Percentiles rank a stretch among this genome's conserved stretches.
phyloP scores from a whole-genome alignment of 2,113 vertebrate genomes.

The Proterorhinus semilunaris region DNA sequence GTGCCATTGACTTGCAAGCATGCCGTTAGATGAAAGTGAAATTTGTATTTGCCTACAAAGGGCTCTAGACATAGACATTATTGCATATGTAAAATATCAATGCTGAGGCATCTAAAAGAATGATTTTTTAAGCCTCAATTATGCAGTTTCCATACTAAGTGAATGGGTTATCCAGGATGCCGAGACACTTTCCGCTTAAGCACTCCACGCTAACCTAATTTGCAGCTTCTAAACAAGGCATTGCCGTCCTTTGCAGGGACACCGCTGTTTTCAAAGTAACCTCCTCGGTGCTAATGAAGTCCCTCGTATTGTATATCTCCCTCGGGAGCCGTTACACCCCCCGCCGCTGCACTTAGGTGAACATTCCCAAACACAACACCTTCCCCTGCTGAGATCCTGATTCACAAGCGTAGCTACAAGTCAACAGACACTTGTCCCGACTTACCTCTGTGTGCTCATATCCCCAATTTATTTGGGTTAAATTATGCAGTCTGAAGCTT shows the following conservation, averaged over 20 bases:
- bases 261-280: constrained; percentile 31
- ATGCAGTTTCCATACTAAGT: too few relatives aligned
- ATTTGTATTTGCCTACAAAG: too few relatives aligned
- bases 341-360: constrained; percentile 21
- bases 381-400: constrained; percentile 28
- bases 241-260: background rate
- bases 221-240: background rate
- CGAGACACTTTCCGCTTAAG: background rate
- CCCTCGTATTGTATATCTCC: constrained; percentile 22
- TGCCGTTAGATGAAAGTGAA: too few relatives aligned
- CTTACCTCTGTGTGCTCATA: constrained; percentile 53
- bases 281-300: constrained; percentile 34
- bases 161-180: too few relatives aligned
- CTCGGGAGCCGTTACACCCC: constrained; percentile 26
- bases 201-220: background rate
- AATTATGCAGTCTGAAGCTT: constrained; percentile 60
- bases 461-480: constrained; percentile 57
- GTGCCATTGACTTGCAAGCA: too few relatives aligned
- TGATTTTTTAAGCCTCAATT: too few relatives aligned
- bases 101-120: too few relatives aligned
- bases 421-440: constrained; percentile 49
- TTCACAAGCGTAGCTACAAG: constrained; percentile 40
- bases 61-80: too few relatives aligned
- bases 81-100: too few relatives aligned
- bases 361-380: constrained; percentile 26